A percentile compares a stretch with the other conserved stretches of the same genome.
phyloP scores from a whole-genome alignment of 92 coral and sea anemone genomes.

The Parazoanthus atlanticus region DNA sequence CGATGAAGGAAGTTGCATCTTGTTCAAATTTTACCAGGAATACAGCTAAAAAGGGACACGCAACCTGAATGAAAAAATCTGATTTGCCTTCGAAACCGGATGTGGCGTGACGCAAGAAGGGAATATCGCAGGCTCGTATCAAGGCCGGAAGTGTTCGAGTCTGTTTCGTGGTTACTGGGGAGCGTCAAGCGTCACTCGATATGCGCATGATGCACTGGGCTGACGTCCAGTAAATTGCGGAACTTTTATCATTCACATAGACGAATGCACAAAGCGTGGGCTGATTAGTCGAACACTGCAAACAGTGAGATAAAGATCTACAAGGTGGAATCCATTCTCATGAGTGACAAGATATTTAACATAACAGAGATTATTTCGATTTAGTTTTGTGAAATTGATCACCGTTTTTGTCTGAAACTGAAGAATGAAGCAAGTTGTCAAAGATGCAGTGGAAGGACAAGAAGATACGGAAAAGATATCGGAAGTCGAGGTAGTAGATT shows the following conservation, averaged over 20 bases:
- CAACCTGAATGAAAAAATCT: too few relatives aligned
- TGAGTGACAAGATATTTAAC: neutral
- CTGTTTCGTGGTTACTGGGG: neutral
- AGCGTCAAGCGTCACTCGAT: neutral
- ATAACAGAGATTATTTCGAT: slow-evolving; percentile 26
- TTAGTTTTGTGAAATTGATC: neutral
- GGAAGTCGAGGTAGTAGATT: slow-evolving; percentile 11
- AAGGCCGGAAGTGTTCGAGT: slow-evolving; percentile 2
- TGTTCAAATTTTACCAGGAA: too few relatives aligned
- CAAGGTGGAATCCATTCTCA: neutral
- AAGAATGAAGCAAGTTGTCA: slow-evolving; percentile 32
- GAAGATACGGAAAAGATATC: slow-evolving; percentile 23
- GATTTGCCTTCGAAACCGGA: neutral
- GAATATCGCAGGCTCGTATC: slow-evolving; percentile 9
- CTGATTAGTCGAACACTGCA: neutral
- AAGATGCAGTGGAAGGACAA: slow-evolving; percentile 16
- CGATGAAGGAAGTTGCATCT: too few relatives aligned
- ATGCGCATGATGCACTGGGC: neutral
- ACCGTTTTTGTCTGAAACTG: neutral
- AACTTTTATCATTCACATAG: slow-evolving; percentile 26
- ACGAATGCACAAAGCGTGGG: slow-evolving; percentile 17
- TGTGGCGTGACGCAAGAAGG: neutral
- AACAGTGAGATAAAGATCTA: slow-evolving; percentile 18
- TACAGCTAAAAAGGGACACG: too few relatives aligned
- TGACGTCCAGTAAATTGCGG: too few relatives aligned